Conservation (phyloP, 2,888 invertebrate genomes). For the Hypolimnas misippus region DNA sequence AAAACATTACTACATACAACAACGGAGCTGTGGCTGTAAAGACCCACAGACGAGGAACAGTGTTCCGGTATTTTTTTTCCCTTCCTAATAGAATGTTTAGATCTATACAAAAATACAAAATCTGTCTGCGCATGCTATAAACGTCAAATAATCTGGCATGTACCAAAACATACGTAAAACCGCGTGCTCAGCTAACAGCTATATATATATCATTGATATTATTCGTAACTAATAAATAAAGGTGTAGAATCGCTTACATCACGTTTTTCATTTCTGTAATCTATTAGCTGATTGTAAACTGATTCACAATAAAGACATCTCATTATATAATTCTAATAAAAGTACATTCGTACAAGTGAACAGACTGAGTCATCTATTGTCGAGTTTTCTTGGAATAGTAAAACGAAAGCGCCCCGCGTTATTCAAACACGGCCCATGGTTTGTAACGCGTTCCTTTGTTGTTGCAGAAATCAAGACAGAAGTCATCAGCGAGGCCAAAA, state of each 20-base stretch:
- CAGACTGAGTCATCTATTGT: conserved; percentile 80
- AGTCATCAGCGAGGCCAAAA: conserved; percentile 76
- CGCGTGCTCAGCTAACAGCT: too few relatives aligned
- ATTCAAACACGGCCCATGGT: conserved; percentile 76
- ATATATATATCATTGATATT: conserved; percentile 35
- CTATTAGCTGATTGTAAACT: conserved; percentile 69
- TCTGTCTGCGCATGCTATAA: too few relatives aligned
- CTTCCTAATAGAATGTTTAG: too few relatives aligned
- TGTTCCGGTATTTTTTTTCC: too few relatives aligned
- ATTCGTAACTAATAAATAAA: conserved; percentile 39
- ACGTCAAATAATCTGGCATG: too few relatives aligned
- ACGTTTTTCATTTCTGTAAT: conserved; percentile 51
- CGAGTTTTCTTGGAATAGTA: conserved; percentile 78
- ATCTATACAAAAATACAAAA: too few relatives aligned
- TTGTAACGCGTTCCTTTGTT: conserved; percentile 72
- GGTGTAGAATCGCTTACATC: conserved; percentile 41
- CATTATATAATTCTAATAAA: conserved; percentile 70
- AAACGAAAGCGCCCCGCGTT: conserved; percentile 74
- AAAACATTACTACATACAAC: too few relatives aligned
- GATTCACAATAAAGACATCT: conserved; percentile 61
- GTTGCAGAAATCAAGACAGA: conserved; percentile 83
- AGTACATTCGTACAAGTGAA: conserved; percentile 64
- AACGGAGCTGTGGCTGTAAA: too few relatives aligned
- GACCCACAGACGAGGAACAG: too few relatives aligned
- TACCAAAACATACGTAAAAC: too few relatives aligned